Conservation (phyloP, 53 echinoderm and acorn worm genomes). For the Actinopyga echinites region DNA sequence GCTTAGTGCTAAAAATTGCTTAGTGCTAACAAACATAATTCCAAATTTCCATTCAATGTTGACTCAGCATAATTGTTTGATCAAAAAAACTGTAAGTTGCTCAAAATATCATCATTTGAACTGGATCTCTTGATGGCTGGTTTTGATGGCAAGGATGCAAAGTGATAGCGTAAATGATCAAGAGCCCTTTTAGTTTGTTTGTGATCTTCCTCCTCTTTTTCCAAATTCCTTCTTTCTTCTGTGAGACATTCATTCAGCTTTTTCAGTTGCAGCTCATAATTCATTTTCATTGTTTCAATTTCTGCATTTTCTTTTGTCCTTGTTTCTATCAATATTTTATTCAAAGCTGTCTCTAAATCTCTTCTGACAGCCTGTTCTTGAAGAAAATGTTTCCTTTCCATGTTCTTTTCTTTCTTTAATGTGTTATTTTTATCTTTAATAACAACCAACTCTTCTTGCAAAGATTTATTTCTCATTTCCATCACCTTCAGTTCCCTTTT, state of each 20-base stretch:
- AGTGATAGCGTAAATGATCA: constrained; percentile 30
- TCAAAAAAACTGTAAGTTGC: constrained; percentile 10
- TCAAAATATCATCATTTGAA: constrained; percentile 15
- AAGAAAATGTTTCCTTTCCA: constrained; percentile 5
- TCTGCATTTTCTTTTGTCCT: neutral
- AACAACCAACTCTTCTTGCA: constrained; percentile 5
- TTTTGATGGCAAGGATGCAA: constrained; percentile 8
- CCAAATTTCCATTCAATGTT: no score
- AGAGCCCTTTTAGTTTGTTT: constrained; percentile 17
- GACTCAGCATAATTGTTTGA: neutral
- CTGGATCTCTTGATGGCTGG: neutral
- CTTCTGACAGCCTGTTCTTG: constrained; percentile 5
- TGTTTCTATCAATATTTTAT: neutral
- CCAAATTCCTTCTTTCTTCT: neutral
- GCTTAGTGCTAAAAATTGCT: no score
- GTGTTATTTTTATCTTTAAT: neutral
- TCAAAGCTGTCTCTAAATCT: neutral
- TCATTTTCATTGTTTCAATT: neutral
- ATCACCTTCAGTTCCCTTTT: constrained; percentile 7
- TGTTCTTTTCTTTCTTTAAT: neutral
- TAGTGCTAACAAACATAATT: no score
- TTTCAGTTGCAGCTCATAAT: constrained; percentile 9
- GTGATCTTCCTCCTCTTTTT: constrained; percentile 23
- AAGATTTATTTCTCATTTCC: constrained; percentile 6
- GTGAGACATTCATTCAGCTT: neutral